These are phyloP conservation scores for Nanorana parkeri DNA, from an alignment of 2,113 vertebrate species.

Conservation along the genomic window DNA sequence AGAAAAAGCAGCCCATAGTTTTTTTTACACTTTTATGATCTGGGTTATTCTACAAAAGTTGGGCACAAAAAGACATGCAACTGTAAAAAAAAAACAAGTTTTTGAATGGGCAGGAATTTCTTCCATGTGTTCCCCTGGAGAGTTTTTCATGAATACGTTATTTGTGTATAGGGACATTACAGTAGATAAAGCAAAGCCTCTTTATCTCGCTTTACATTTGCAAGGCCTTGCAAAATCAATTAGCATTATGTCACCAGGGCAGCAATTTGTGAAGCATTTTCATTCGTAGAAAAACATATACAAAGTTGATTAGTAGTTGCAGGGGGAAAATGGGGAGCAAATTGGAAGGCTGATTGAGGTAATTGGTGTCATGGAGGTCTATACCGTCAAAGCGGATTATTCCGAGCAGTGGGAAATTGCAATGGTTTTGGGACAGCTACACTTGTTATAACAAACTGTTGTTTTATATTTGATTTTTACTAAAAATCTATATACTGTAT, in stretches of 20 bases:
- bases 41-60: not conserved
- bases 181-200: not conserved
- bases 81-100: not conserved
- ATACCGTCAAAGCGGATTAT: conserved; percentile 3
- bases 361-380: conserved; percentile 24
- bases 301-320: conserved; percentile 35
- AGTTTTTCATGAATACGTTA: conserved; percentile 18
- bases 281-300: conserved; percentile 31
- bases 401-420: not conserved
- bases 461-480: too few relatives aligned
- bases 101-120: not conserved
- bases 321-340: conserved; percentile 45
- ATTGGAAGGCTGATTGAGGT: conserved; percentile 27
- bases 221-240: conserved; percentile 51
- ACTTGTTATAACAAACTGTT: not conserved
- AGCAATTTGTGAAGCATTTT: conserved; percentile 47
- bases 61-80: not conserved
- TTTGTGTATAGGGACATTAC: conserved; percentile 31
- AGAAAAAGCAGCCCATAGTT: not conserved
- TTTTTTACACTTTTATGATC: not conserved
- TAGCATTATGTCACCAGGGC: conserved; percentile 38
- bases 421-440: too few relatives aligned
- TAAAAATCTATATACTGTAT: too few relatives aligned
- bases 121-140: not conserved
- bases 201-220: conserved; percentile 35